Evolutionary conservation across 2,113 vertebrate species (phyloP).

Genomic region (Gallinago jamesoni): DNA sequence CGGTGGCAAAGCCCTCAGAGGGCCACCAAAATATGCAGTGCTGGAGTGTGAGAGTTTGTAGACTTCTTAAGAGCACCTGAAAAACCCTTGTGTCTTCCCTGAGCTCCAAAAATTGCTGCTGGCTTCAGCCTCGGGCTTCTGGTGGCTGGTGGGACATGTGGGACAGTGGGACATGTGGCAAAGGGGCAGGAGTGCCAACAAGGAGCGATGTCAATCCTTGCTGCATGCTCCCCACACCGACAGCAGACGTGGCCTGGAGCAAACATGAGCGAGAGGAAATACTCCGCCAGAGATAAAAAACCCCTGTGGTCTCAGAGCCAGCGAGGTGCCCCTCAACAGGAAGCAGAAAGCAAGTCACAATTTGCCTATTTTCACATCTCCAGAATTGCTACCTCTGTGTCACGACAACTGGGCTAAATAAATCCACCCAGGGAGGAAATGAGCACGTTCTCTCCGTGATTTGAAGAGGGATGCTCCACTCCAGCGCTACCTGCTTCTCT

Average conservation of each 20-base stretch:
- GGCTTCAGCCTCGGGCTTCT: not conserved
- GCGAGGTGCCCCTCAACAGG: not conserved
- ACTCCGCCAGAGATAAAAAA: not conserved
- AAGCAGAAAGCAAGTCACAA: not conserved
- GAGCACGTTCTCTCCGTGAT: fast-evolving
- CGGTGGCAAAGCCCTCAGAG: not conserved
- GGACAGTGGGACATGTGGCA: fast-evolving
- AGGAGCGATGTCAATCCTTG: not conserved
- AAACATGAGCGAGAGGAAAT: not conserved
- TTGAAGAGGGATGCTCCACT: not conserved
- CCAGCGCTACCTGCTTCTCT: not conserved
- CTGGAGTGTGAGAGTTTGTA: fast-evolving
- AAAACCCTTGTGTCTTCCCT: not conserved
- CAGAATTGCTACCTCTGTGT: not conserved
- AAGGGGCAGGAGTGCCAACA: not conserved
- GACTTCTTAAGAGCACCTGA: not conserved
- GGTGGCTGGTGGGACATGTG: not conserved
- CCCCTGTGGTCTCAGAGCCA: not conserved
- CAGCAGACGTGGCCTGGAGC: not conserved
- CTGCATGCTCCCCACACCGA: not conserved
- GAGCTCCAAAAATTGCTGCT: fast-evolving
- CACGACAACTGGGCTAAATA: not conserved
- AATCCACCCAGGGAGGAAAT: not conserved
- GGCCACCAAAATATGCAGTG: fast-evolving
- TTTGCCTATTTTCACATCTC: not conserved